Conservation (phyloP, 2,113 vertebrate genomes). For the Lipophrys pholis region DNA sequence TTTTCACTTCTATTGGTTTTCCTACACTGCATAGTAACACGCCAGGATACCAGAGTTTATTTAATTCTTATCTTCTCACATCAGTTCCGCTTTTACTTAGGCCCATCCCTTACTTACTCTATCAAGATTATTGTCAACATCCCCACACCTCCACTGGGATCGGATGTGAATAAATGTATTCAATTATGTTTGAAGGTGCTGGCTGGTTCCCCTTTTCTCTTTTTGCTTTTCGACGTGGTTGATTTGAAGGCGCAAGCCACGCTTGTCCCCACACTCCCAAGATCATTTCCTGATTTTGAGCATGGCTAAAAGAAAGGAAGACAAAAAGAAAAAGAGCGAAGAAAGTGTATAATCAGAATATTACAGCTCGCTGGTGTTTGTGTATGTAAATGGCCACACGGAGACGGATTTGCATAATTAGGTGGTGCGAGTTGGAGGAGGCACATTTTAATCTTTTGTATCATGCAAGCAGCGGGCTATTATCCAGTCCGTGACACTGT, state of each 20-base stretch:
- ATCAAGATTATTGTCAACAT: slow-evolving; percentile 37
- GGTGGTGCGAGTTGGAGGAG: slow-evolving; percentile 40
- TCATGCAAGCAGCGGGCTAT: slow-evolving; percentile 57
- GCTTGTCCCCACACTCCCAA: slow-evolving; percentile 59
- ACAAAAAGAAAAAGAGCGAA: slow-evolving; percentile 36
- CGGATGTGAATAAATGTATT: slow-evolving; percentile 55
- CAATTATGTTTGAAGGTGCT: slow-evolving; percentile 69
- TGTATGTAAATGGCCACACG: slow-evolving; percentile 39
- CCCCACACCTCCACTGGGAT: slow-evolving; percentile 28
- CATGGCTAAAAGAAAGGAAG: slow-evolving; percentile 49
- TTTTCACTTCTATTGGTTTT: too few relatives aligned
- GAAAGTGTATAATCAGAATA: slow-evolving; percentile 55
- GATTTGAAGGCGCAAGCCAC: slow-evolving; percentile 67
- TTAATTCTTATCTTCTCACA: slow-evolving; percentile 11
- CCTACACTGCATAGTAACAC: too few relatives aligned
- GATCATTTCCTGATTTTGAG: slow-evolving; percentile 69
- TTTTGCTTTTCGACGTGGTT: slow-evolving; percentile 66
- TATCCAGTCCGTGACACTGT: slow-evolving; percentile 54
- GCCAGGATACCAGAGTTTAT: background rate
- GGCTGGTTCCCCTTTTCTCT: slow-evolving; percentile 4
- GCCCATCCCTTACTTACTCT: slow-evolving; percentile 37
- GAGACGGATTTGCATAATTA: slow-evolving; percentile 65
- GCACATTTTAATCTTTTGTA: slow-evolving; percentile 62
- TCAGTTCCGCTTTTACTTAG: background rate
- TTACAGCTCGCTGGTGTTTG: slow-evolving; percentile 18